These are phyloP conservation scores for Nyctereutes procyonoides DNA, from an alignment of 2,113 vertebrate species.

Conservation along the genomic window DNA sequence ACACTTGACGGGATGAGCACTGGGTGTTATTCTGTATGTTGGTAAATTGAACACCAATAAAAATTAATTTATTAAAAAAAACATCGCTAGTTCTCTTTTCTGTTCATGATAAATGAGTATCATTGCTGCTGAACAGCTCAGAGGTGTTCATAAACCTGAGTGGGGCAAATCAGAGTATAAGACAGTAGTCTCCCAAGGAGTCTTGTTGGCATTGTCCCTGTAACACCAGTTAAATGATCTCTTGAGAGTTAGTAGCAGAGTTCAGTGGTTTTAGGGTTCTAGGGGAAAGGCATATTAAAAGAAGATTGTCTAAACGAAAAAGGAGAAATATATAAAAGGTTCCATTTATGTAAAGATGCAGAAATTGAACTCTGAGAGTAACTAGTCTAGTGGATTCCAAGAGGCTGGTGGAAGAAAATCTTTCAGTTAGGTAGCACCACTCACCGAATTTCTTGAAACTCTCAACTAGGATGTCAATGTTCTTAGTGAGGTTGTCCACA, in stretches of 20 bases:
- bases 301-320: background rate
- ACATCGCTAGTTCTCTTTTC: background rate
- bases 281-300: background rate
- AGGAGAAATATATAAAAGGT: background rate
- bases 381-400: background rate
- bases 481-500: background rate
- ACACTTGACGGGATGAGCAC: no score
- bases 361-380: background rate
- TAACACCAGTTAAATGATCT: background rate
- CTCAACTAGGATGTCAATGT: background rate
- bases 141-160: background rate
- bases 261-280: background rate
- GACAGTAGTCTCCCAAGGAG: background rate
- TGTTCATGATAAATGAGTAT: background rate
- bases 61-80: no score
- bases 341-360: background rate
- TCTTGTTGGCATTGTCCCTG: background rate
- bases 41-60: no score
- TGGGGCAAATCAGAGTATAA: background rate
- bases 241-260: background rate
- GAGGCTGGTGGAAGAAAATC: background rate
- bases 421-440: background rate
- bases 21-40: no score
- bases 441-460: background rate
- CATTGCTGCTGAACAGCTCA: background rate